Evolutionary conservation across 2,113 vertebrate species (phyloP).

Genomic region (Sander vitreus): DNA sequence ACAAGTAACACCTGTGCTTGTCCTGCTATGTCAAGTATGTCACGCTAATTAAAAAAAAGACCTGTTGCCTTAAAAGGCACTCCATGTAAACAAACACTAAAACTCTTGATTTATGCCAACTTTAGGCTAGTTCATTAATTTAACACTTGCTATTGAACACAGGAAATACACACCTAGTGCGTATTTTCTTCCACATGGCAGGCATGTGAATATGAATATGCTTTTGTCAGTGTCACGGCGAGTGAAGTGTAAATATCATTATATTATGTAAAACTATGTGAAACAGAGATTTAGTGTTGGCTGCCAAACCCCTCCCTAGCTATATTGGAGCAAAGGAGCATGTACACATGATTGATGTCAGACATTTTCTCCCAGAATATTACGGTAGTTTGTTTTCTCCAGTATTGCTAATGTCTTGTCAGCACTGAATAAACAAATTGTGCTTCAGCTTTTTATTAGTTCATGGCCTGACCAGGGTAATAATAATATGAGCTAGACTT

Average conservation of each 20-base stretch:
- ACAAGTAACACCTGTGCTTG: conserved; percentile 1
- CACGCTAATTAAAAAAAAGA: not conserved
- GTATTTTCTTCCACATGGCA: not conserved
- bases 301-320: conserved; percentile 21
- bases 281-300: conserved; percentile 33
- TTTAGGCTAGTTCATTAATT: not conserved
- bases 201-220: not conserved
- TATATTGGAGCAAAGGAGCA: conserved; percentile 10
- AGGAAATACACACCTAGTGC: not conserved
- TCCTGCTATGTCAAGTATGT: too few species aligned
- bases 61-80: not conserved
- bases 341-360: conserved; percentile 45
- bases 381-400: conserved; percentile 33
- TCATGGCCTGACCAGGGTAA: conserved; percentile 20
- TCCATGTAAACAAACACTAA: not conserved
- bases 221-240: not conserved
- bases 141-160: not conserved
- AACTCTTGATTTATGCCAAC: not conserved
- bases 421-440: conserved; percentile 45
- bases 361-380: conserved; percentile 22
- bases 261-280: conserved; percentile 22
- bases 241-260: conserved; percentile 44
- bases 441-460: conserved; percentile 25
- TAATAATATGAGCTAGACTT: not conserved
- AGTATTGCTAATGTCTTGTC: conserved; percentile 9